These are phyloP conservation scores for Bedellia somnulentella DNA, from an alignment of 2,888 invertebrate genomes.

Conservation along the genomic window DNA sequence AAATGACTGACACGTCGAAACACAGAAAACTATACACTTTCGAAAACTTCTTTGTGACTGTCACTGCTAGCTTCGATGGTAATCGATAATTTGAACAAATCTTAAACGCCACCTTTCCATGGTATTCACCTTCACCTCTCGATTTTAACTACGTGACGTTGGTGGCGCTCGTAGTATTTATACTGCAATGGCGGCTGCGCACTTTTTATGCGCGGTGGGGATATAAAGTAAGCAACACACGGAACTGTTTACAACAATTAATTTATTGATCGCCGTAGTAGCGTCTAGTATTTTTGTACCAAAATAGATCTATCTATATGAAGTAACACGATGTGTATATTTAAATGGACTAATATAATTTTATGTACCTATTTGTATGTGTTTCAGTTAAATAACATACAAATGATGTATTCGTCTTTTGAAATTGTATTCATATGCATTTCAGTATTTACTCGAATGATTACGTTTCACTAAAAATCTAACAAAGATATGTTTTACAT, in stretches of 20 bases:
- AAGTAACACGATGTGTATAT: neutral
- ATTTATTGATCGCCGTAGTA: neutral
- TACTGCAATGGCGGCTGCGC: constrained; percentile 45
- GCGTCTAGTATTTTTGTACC: constrained; percentile 3
- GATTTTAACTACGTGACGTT: constrained; percentile 54
- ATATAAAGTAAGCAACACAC: constrained; percentile 26
- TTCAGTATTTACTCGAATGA: no score
- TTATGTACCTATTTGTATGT: neutral
- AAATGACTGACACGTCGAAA: constrained; percentile 55
- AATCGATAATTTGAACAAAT: constrained; percentile 46
- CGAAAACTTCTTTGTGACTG: constrained; percentile 46
- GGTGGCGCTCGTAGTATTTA: constrained; percentile 36
- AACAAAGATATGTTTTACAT: no score
- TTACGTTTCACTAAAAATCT: no score
- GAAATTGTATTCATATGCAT: no score
- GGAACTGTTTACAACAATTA: constrained; percentile 2
- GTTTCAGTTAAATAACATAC: neutral
- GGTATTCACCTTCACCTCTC: constrained; percentile 53
- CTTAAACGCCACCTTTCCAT: constrained; percentile 51
- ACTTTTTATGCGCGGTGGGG: constrained; percentile 37
- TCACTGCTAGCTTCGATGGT: constrained; percentile 55
- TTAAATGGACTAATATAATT: neutral
- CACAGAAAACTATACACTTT: constrained; percentile 48
- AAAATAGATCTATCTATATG: neutral
- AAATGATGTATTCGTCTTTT: neutral